A percentile compares a stretch with the other conserved stretches of the same genome.
Evolutionary conservation across 2,888 invertebrate species (phyloP).

Genomic region (Himalopsyche anomala): DNA sequence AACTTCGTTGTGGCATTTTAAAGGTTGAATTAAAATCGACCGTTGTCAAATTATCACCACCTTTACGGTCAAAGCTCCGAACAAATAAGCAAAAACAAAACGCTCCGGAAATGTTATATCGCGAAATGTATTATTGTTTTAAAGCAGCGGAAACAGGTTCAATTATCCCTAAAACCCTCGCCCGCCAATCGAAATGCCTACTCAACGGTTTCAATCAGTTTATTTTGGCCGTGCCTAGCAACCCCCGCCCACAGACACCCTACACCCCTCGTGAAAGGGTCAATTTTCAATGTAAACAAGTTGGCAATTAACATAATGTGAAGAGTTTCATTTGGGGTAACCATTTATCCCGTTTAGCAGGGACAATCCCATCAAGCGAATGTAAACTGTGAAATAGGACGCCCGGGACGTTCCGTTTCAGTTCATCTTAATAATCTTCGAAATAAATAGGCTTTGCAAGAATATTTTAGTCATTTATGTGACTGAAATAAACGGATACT

Average conservation of each 20-base stretch:
- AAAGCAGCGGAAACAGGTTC: conserved; percentile 31
- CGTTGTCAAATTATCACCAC: conserved; percentile 3
- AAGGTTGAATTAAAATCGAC: neutral
- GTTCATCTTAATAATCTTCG: conserved; percentile 20
- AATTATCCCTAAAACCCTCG: conserved; percentile 34
- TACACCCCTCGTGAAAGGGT: neutral
- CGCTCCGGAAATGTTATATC: conserved; percentile 12
- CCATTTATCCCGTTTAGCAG: conserved; percentile 36
- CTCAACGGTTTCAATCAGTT: conserved; percentile 39
- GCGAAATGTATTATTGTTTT: conserved; percentile 34
- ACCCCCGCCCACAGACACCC: conserved; percentile 28
- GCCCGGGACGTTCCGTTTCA: conserved; percentile 20
- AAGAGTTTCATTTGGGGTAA: conserved; percentile 35
- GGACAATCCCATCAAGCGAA: conserved; percentile 33
- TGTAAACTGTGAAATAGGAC: conserved; percentile 34
- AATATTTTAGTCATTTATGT: neutral
- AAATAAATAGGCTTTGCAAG: conserved; percentile 8
- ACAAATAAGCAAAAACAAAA: conserved; percentile 8
- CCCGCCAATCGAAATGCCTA: conserved; percentile 33
- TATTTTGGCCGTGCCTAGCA: neutral
- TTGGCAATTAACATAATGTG: conserved; percentile 43
- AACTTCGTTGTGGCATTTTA: no score
- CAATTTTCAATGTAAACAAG: conserved; percentile 48
- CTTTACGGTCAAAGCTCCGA: neutral
- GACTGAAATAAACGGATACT: neutral